phyloP scores from a whole-genome alignment of 2,797 vertebrate genomes.

The Smutsia gigantea region DNA sequence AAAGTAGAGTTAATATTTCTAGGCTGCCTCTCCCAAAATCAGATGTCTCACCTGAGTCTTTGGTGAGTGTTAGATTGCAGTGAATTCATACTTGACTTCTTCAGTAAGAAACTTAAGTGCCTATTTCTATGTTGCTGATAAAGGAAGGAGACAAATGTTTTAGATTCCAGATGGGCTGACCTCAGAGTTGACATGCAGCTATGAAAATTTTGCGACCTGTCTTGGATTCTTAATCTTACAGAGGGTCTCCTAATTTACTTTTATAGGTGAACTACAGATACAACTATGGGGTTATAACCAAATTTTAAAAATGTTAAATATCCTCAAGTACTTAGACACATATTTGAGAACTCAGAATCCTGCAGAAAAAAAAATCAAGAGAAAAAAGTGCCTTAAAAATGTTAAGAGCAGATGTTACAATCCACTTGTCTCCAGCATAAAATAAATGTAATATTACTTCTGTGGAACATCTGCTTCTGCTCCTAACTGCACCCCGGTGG shows the following conservation, averaged over 20 bases:
- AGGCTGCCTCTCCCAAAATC: conserved; percentile 14
- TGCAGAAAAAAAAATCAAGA: not conserved
- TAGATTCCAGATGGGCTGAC: conserved; percentile 16
- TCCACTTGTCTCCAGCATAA: not conserved
- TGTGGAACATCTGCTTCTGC: not conserved
- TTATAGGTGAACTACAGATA: not conserved
- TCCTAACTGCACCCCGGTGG: not conserved
- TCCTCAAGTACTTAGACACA: not conserved
- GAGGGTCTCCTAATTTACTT: not conserved
- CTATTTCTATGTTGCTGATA: conserved; percentile 23
- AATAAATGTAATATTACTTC: not conserved
- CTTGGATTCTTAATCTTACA: not conserved
- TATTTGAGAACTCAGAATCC: conserved; percentile 29
- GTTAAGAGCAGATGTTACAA: not conserved
- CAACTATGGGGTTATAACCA: not conserved
- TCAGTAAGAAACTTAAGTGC: not conserved
- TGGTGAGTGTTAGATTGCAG: not conserved
- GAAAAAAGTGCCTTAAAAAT: conserved; percentile 26
- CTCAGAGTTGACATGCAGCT: not conserved
- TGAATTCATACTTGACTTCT: conserved; percentile 28
- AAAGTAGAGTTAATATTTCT: not conserved
- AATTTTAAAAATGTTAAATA: not conserved
- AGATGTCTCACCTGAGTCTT: not conserved
- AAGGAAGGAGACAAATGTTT: conserved; percentile 34
- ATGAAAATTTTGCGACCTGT: not conserved